Conservation (phyloP, 2,797 vertebrate species). For the Helostoma temminkii region DNA sequence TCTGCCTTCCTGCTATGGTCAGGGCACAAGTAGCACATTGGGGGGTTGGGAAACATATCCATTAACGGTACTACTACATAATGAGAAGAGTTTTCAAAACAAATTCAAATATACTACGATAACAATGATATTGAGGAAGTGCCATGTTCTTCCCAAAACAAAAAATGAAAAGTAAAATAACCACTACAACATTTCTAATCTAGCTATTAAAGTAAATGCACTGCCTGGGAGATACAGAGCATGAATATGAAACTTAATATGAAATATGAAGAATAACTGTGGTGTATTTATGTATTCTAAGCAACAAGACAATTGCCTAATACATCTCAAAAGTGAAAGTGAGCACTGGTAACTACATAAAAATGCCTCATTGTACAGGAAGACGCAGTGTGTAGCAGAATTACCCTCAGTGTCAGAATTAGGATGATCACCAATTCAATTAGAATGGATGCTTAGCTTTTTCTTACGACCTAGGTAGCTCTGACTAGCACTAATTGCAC, state of each 20-base stretch:
- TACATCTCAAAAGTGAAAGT: too few species aligned
- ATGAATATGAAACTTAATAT: constrained; percentile 13
- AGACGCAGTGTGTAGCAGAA: too few species aligned
- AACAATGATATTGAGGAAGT: not conserved
- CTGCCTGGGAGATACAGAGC: not conserved
- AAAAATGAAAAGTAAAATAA: not conserved
- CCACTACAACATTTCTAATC: not conserved
- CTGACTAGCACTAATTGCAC: constrained; percentile 52
- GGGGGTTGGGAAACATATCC: constrained; percentile 1
- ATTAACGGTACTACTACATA: constrained; percentile 31
- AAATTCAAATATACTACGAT: too few species aligned
- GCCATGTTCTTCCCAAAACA: not conserved
- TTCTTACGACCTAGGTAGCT: constrained; percentile 7
- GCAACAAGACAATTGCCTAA: too few species aligned
- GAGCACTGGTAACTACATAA: too few species aligned
- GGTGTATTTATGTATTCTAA: too few species aligned
- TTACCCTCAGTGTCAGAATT: constrained; percentile 1
- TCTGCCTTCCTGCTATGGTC: constrained; percentile 35
- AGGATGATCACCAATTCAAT: constrained; percentile 1
- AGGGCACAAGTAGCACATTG: constrained; percentile 8
- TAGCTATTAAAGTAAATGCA: not conserved
- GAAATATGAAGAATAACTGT: too few species aligned
- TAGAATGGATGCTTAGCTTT: constrained; percentile 15
- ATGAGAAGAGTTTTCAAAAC: constrained; percentile 4
- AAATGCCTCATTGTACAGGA: too few species aligned